phyloP scores from a whole-genome alignment of 2,113 vertebrate genomes.

The Junco hyemalis region DNA sequence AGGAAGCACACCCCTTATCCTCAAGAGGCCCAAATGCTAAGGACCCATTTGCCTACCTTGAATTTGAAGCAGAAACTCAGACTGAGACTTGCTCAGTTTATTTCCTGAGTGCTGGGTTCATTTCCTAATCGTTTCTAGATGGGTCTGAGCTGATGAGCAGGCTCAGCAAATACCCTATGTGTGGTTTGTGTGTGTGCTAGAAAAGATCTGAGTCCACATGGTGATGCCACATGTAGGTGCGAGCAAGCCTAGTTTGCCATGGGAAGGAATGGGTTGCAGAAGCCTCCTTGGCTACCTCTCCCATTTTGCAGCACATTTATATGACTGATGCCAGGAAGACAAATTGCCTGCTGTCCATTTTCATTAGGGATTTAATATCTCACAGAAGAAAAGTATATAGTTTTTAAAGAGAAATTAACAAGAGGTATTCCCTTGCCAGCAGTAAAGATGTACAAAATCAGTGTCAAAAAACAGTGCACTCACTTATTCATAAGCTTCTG shows the following conservation, averaged over 20 bases:
- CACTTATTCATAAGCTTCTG: neutral
- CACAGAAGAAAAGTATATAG: neutral
- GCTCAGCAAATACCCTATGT: neutral
- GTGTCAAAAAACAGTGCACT: neutral
- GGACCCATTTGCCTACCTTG: neutral
- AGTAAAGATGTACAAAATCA: neutral
- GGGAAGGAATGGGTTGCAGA: neutral
- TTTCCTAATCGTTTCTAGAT: neutral
- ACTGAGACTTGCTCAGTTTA: neutral
- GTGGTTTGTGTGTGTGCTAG: neutral
- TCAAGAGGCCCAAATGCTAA: neutral
- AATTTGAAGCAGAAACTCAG: neutral
- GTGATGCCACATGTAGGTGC: neutral
- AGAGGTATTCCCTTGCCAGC: neutral
- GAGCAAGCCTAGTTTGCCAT: neutral
- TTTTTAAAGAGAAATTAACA: neutral
- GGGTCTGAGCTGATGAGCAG: neutral
- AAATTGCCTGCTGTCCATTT: neutral
- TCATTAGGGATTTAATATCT: neutral
- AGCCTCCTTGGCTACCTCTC: neutral
- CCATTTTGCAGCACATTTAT: neutral
- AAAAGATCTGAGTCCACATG: neutral
- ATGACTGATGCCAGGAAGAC: neutral
- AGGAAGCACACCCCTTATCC: neutral
- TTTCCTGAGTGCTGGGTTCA: neutral